Evolutionary conservation across 2,888 invertebrate species (phyloP), one percentile per base, ranked within the genome.

Genomic region (Phragmatobia fuliginosa): DNA sequence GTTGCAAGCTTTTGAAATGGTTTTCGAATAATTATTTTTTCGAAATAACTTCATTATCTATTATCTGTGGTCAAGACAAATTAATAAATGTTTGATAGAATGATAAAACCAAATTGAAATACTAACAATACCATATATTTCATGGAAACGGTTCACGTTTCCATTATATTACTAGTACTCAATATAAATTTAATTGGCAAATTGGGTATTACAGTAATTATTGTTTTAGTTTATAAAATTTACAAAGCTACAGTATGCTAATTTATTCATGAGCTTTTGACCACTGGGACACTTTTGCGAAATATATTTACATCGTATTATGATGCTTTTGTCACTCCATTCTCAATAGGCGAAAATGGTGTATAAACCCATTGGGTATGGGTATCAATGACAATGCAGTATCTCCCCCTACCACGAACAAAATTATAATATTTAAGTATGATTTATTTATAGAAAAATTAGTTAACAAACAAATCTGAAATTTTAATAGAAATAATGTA

Each of bases 171-270:
- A 52, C n/a, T 25, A 25, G 14, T 25, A 61, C 58, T 68, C 64
- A 72, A 74, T 72, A 36, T 66, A 66, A 77, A 70, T 71, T 74
- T 77, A 81, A 81, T 79, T 80, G 74, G 60, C 75, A 75, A 75
- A 79, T 75, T 79, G 67, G 70, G 68, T 75, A 69, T 73, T 67
- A 81, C 69, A 79, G 68, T 71, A 77, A 79, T 77, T 64, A 65
- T 33, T 71, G 58, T 61, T 68, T 67, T 61, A 64, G 18, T 70
- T 67, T 49, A 14, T 28, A 16, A 2, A 38, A n/a, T 21, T n/a
- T 25, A 71, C 61, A 68, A 76, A 74, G 52, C 71, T 68, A 71
- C 58, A 72, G 18, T 21, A 25, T 25, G 21, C 2, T 21, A 21
- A 21, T 45, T 21, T 45, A 45, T 61, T 16, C 25, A 61, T 36